Conservation (phyloP, 2,113 vertebrate species). For the Litocranius walleri region DNA sequence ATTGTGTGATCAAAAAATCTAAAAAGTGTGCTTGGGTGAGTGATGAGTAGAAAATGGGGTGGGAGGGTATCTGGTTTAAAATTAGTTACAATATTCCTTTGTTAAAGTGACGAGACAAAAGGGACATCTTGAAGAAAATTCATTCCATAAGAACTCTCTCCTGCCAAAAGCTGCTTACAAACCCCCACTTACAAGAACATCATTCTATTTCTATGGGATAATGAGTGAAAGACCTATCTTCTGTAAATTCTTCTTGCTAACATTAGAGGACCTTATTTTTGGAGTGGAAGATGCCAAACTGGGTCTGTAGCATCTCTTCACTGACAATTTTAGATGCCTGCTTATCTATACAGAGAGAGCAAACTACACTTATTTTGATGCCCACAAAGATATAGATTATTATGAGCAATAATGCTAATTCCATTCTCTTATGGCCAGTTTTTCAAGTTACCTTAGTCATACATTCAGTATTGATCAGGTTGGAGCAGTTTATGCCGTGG, state of each 20-base stretch:
- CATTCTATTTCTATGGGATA: neutral
- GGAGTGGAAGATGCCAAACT: neutral
- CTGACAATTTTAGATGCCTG: neutral
- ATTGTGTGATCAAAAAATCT: too few relatives aligned
- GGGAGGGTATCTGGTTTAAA: neutral
- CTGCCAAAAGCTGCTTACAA: neutral
- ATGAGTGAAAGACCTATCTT: neutral
- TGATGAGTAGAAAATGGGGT: neutral
- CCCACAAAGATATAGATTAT: neutral
- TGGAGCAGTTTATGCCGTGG: neutral
- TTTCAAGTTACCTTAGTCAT: neutral
- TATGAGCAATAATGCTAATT: neutral
- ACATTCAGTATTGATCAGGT: neutral
- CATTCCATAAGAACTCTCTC: neutral
- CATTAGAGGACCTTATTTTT: neutral
- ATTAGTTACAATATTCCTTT: neutral
- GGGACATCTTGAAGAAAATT: neutral
- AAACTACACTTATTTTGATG: neutral
- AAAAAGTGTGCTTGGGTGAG: neutral
- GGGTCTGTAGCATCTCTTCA: neutral
- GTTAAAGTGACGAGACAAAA: neutral
- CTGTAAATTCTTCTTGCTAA: neutral
- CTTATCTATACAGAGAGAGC: neutral
- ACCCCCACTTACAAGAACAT: neutral
- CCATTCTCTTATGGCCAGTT: neutral